Evolutionary conservation across 2,113 vertebrate genomes (phyloP), one percentile per base, ranked within the genome.

Genomic region (Sialia sialis): DNA sequence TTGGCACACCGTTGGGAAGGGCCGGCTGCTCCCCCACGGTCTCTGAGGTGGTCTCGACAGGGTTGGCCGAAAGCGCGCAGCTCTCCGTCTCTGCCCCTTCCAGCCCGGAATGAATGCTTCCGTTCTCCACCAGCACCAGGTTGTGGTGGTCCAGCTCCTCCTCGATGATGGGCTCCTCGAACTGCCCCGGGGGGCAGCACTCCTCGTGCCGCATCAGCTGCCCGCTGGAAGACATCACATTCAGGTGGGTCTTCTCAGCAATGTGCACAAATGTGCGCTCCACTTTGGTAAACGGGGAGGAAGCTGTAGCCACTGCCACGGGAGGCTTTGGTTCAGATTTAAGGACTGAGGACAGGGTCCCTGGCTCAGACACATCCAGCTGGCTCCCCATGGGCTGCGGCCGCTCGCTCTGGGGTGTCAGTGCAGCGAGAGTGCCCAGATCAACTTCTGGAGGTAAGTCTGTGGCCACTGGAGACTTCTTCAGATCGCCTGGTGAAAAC

Each of bases 231-330:
- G 98, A 99, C 99, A 99, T 99, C 83, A 99, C 97, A 1, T 99
- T 99, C 27, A 99, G 97, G 96, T 99, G 99, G 18, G 98, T 98
- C 73, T 99, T 99, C 97, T 99, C 99, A 2, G 99, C 98, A 27
- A 99, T 99, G 77, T 99, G 99, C 86, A 99, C 97, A 89, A 99
- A 99, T 9, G 99, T 99, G 94, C 98, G 98, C 96, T 99, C 99
- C 0, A 99, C 99, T 98, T 99, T 99, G 97, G 99, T 99, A 95
- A 99, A 99, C 29, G 99, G 99, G 21, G 99, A 99, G 73, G 99
- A 99, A 51, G 98, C 97, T 26, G 98, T 89, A 78, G 98, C 94
- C 29, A 98, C 98, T 5, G 97, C 94, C 76, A 97, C 39, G 0
- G 96, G 97, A 14, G 98, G 98, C 94, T 98, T 98, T 91, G 98